Conservation (phyloP, 1,140 invertebrate genomes). For the Atta cephalotes region DNA sequence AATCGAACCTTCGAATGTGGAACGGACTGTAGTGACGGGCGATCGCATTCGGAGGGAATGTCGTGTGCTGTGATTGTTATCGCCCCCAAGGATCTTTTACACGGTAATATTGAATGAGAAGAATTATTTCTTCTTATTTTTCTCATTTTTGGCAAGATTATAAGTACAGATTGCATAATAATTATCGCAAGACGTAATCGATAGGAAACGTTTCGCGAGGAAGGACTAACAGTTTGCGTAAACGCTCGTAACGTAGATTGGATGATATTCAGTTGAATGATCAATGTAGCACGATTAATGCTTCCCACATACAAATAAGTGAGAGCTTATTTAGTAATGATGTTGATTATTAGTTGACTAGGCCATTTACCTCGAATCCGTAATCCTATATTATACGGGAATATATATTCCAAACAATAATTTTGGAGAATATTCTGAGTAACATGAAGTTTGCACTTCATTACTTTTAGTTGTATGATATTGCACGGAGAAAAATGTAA, state of each 20-base stretch:
- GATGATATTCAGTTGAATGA: not conserved
- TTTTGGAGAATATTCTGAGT: not conserved
- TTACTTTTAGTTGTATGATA: not conserved
- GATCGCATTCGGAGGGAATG: constrained; percentile 40
- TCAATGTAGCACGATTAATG: constrained; percentile 7
- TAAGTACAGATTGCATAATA: not conserved
- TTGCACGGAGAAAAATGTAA: too few species aligned
- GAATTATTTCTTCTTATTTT: not conserved
- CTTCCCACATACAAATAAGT: not conserved
- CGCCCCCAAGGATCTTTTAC: not conserved
- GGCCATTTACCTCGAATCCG: not conserved
- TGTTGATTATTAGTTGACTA: constrained; percentile 10
- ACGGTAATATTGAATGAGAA: not conserved
- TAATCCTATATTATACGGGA: not conserved
- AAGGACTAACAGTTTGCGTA: constrained; percentile 1
- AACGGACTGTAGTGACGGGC: constrained; percentile 4
- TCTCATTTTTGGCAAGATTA: not conserved
- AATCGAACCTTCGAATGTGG: not conserved
- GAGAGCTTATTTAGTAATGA: not conserved
- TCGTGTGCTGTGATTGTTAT: constrained; percentile 13
- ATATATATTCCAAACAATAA: not conserved
- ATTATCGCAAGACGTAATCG: constrained; percentile 2
- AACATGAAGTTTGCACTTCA: not conserved
- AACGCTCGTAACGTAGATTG: not conserved
- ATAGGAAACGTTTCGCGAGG: not conserved